These are phyloP conservation scores for Bombylius major DNA, from an alignment of 2,888 invertebrate species.

Conservation along the genomic window DNA sequence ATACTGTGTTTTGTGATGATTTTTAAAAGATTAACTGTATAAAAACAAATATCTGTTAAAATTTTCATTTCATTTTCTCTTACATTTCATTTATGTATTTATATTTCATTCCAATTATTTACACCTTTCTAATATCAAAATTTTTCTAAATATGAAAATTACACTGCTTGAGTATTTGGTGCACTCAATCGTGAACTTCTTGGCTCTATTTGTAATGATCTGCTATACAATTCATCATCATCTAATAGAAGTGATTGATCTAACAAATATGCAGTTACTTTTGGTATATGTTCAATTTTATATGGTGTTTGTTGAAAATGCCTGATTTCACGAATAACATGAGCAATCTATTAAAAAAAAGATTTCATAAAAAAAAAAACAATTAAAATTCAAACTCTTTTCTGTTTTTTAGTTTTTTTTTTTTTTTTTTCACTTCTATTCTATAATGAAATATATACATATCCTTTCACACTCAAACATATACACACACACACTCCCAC, in stretches of 20 bases:
- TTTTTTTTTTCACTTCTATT: too few relatives aligned
- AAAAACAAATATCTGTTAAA: too few relatives aligned
- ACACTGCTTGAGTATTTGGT: constrained; percentile 18
- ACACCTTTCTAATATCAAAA: too few relatives aligned
- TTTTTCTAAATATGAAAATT: neutral
- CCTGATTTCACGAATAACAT: constrained; percentile 81
- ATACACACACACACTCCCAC: too few relatives aligned
- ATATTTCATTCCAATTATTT: too few relatives aligned
- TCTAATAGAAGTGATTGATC: constrained; percentile 64
- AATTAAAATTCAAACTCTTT: neutral
- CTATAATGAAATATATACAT: too few relatives aligned
- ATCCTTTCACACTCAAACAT: too few relatives aligned
- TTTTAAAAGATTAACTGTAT: too few relatives aligned
- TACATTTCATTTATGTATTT: too few relatives aligned
- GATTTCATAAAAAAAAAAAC: neutral
- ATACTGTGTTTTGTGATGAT: too few relatives aligned
- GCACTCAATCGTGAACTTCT: constrained; percentile 33
- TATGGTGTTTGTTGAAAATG: constrained; percentile 86
- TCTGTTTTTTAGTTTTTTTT: too few relatives aligned
- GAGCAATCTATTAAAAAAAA: constrained; percentile 57
- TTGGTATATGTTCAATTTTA: constrained; percentile 73
- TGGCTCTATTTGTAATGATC: constrained; percentile 76
- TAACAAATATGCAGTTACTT: constrained; percentile 63
- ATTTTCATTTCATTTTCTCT: too few relatives aligned
- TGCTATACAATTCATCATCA: constrained; percentile 68